These are phyloP conservation scores for Henricia sp. DNA, from an alignment of 53 echinoderm and acorn worm species.

Conservation along the genomic window DNA sequence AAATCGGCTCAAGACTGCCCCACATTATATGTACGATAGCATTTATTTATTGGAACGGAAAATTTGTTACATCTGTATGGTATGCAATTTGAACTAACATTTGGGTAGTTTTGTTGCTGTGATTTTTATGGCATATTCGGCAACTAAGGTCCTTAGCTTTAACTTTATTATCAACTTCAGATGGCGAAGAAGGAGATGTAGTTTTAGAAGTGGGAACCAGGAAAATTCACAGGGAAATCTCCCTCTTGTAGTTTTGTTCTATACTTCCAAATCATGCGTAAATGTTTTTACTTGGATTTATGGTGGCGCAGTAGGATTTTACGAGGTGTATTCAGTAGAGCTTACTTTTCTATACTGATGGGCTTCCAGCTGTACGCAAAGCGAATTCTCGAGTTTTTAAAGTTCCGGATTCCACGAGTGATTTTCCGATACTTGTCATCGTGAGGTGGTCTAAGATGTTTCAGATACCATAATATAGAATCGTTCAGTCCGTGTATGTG, in stretches of 20 bases:
- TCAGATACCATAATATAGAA: slow-evolving; percentile 81
- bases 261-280: background rate
- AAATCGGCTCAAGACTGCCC: too few species aligned
- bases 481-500: slow-evolving; percentile 68
- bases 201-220: background rate
- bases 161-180: too few species aligned
- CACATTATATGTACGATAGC: too few species aligned
- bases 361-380: slow-evolving; percentile 80
- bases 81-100: too few species aligned
- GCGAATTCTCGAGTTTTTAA: slow-evolving; percentile 53
- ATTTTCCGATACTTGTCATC: slow-evolving; percentile 43
- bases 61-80: too few species aligned
- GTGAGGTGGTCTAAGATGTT: slow-evolving; percentile 8
- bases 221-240: background rate
- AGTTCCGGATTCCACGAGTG: slow-evolving; percentile 40
- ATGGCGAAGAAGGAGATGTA: background rate
- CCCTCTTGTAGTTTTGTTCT: background rate
- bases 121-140: too few species aligned
- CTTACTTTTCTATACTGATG: slow-evolving; percentile 69
- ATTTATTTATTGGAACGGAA: too few species aligned
- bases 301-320: background rate
- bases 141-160: too few species aligned
- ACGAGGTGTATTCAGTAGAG: too few species aligned
- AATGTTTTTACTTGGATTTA: background rate
- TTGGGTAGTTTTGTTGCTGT: too few species aligned